A percentile compares a stretch with the other conserved stretches of the same genome.
phyloP scores from a whole-genome alignment of 2,888 invertebrate genomes.

The Ctena decussata region DNA sequence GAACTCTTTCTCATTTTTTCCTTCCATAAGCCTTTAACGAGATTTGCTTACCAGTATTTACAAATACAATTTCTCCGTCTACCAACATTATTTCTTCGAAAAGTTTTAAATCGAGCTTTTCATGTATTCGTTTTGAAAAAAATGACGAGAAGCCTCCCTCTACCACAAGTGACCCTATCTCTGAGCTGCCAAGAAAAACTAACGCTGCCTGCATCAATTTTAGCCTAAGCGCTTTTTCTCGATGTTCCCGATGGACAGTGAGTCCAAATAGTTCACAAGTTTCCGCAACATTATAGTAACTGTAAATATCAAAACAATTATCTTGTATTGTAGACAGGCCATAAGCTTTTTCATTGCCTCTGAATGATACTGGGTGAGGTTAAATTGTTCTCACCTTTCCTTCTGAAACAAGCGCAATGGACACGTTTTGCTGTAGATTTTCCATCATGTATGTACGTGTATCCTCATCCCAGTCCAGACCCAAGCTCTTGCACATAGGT shows the following conservation, averaged over 20 bases:
- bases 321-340: background rate
- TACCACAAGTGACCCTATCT: background rate
- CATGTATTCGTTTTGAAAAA: slow-evolving; percentile 18
- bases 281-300: background rate
- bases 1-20: too few relatives aligned
- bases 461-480: background rate
- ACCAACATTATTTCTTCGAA: slow-evolving; percentile 4
- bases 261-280: background rate
- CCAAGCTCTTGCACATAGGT: background rate
- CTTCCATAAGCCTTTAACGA: slow-evolving; percentile 10
- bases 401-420: background rate
- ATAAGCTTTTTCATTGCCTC: background rate
- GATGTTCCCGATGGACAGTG: background rate
- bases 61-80: background rate
- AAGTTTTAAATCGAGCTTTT: background rate
- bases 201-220: background rate
- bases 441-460: too few relatives aligned
- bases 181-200: background rate
- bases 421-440: background rate
- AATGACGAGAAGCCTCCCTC: slow-evolving; percentile 4
- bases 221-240: background rate
- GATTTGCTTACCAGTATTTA: slow-evolving; percentile 7
- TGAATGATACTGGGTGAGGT: background rate
- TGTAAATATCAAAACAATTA: background rate
- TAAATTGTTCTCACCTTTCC: background rate